A percentile compares a stretch with the other conserved stretches of the same genome.
These are phyloP conservation scores for Mungos mungo DNA, from an alignment of 2,113 vertebrate species.

Conservation along the genomic window DNA sequence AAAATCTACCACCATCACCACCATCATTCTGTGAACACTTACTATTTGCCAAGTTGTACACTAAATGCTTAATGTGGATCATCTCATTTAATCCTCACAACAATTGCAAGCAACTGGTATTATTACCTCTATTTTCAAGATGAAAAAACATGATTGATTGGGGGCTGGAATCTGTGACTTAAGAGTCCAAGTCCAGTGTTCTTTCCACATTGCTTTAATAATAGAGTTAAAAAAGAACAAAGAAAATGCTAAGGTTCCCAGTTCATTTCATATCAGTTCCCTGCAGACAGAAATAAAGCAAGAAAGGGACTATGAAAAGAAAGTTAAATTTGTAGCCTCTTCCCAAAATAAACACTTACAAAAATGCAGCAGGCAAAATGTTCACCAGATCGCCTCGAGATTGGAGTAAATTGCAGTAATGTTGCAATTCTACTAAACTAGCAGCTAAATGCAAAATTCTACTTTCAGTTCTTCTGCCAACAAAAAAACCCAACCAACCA, in stretches of 20 bases:
- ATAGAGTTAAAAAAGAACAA: constrained; percentile 63
- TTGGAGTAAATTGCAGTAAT: constrained; percentile 44
- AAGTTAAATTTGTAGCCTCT: constrained; percentile 63
- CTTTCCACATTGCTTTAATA: constrained; percentile 71
- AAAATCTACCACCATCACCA: neutral
- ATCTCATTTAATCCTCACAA: constrained; percentile 21
- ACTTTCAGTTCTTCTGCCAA: neutral
- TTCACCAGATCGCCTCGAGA: constrained; percentile 3
- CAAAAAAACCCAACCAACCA: neutral
- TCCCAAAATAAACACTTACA: constrained; percentile 72
- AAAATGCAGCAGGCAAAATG: constrained; percentile 62
- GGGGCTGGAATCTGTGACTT: neutral
- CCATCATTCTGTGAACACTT: neutral
- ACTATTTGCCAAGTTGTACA: neutral
- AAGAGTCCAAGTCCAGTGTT: constrained; percentile 35
- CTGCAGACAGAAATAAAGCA: constrained; percentile 70
- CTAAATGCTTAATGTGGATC: neutral
- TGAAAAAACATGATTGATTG: constrained; percentile 17
- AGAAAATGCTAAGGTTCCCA: constrained; percentile 71
- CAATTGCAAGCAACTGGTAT: neutral
- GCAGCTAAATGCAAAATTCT: constrained; percentile 43
- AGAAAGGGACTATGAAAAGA: constrained; percentile 71
- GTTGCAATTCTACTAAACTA: constrained; percentile 7
- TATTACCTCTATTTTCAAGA: constrained; percentile 56
- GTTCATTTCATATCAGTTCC: constrained; percentile 69